Evolutionary conservation across 2,888 invertebrate genomes (phyloP).

Genomic region (Pasiphila rectangulata): DNA sequence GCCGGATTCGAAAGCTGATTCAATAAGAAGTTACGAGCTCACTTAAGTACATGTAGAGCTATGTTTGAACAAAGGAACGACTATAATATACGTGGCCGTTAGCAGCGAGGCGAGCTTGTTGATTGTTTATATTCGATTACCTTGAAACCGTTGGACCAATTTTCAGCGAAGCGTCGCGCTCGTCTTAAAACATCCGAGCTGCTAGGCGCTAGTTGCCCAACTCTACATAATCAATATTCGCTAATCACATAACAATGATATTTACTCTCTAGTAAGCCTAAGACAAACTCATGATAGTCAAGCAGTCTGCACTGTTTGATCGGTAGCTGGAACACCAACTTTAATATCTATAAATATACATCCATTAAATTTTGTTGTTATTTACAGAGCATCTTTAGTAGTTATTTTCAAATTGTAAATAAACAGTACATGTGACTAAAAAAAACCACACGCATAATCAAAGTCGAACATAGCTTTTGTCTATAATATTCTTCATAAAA

Average conservation of each 20-base stretch:
- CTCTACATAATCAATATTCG: slow-evolving; percentile 47
- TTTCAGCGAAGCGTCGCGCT: slow-evolving; percentile 37
- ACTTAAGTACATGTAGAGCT: slow-evolving; percentile 48
- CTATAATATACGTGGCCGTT: slow-evolving; percentile 35
- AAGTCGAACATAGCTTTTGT: slow-evolving; percentile 13
- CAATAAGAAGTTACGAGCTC: slow-evolving; percentile 63
- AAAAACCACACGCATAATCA: slow-evolving; percentile 1
- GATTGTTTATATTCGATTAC: slow-evolving; percentile 60
- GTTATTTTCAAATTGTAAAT: not conserved
- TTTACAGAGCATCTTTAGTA: not conserved
- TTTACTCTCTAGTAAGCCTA: slow-evolving; percentile 28
- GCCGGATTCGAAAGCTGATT: slow-evolving; percentile 59
- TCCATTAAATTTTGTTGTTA: too few relatives aligned
- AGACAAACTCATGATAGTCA: slow-evolving; percentile 11
- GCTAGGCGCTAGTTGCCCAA: slow-evolving; percentile 25
- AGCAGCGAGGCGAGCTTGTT: slow-evolving; percentile 42
- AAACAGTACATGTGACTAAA: too few relatives aligned
- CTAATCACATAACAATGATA: slow-evolving; percentile 37
- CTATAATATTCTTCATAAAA: slow-evolving; percentile 28
- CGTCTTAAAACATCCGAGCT: slow-evolving; percentile 45
- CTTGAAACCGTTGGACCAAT: slow-evolving; percentile 48
- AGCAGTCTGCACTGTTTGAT: not conserved
- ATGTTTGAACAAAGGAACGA: slow-evolving; percentile 39
- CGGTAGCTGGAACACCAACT: not conserved
- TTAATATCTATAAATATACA: not conserved